phyloP scores from a whole-genome alignment of 2,888 invertebrate genomes.

The Diloba caeruleocephala region DNA sequence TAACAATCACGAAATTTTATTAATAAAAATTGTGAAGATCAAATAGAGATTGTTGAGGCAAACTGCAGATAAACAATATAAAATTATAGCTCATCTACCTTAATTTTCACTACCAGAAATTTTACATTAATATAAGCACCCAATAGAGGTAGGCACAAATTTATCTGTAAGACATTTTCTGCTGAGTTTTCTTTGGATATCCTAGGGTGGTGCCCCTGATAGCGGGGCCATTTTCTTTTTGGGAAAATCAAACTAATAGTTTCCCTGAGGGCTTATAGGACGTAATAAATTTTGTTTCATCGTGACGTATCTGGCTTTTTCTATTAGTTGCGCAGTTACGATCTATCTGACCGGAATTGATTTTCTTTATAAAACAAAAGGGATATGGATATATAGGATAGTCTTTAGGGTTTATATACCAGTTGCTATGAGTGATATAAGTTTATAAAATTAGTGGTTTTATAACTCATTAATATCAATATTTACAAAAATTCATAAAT shows the following conservation, averaged over 20 bases:
- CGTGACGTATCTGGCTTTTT: slow-evolving; percentile 75
- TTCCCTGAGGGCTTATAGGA: slow-evolving; percentile 69
- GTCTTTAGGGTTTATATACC: slow-evolving; percentile 22
- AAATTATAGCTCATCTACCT: neutral
- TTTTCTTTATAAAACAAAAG: slow-evolving; percentile 42
- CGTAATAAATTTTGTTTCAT: slow-evolving; percentile 76
- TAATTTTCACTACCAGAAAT: slow-evolving; percentile 3
- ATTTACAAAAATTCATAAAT: neutral
- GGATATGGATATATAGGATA: slow-evolving; percentile 27
- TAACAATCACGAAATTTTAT: slow-evolving; percentile 4
- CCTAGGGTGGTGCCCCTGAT: slow-evolving; percentile 61
- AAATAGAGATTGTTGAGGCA: neutral
- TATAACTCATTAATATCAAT: neutral
- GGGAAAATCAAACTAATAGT: slow-evolving; percentile 77
- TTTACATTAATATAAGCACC: slow-evolving; percentile 22
- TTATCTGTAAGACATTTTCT: slow-evolving; percentile 58
- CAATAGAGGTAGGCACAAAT: slow-evolving; percentile 26
- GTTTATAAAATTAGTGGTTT: neutral
- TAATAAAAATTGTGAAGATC: neutral
- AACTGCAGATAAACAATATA: neutral
- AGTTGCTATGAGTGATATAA: neutral
- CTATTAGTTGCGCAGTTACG: slow-evolving; percentile 67
- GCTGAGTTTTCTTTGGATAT: slow-evolving; percentile 63
- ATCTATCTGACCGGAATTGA: slow-evolving; percentile 49
- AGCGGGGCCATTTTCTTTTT: slow-evolving; percentile 72